Conservation (phyloP, 2,888 invertebrate genomes). For the Bombyx huttoni region DNA sequence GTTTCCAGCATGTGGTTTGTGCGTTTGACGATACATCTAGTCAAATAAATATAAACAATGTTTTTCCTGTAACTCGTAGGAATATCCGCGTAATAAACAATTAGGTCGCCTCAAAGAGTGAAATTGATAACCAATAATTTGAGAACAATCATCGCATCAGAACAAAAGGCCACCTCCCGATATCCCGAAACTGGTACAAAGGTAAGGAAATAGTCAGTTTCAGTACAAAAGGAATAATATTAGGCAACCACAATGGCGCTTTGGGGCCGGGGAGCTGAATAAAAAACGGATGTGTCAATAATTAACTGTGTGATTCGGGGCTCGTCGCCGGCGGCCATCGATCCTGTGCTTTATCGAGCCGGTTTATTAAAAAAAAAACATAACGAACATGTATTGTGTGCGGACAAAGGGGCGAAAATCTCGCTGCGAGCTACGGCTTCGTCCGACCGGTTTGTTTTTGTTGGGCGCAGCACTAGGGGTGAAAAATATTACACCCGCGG, state of each 20-base stretch:
- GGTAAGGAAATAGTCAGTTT: conserved; percentile 58
- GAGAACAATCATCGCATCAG: conserved; percentile 24
- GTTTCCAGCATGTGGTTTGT: too few species aligned
- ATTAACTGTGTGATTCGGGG: conserved; percentile 64
- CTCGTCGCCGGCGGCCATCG: conserved; percentile 56
- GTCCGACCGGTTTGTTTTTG: conserved; percentile 40
- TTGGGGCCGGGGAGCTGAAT: conserved; percentile 27
- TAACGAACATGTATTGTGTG: conserved; percentile 43
- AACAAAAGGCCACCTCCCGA: conserved; percentile 28
- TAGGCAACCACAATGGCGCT: conserved; percentile 44
- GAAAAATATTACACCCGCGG: conserved; percentile 69
- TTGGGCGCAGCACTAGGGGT: conserved; percentile 39
- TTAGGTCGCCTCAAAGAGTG: neutral
- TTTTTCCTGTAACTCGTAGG: neutral
- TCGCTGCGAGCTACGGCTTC: conserved; percentile 27
- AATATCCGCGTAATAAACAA: neutral
- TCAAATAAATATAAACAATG: too few species aligned
- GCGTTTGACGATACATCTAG: too few species aligned
- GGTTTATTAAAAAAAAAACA: conserved; percentile 42
- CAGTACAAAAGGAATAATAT: conserved; percentile 46
- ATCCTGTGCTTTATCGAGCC: conserved; percentile 32
- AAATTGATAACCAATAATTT: conserved; percentile 13
- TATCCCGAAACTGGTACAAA: conserved; percentile 36
- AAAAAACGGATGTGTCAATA: conserved; percentile 71
- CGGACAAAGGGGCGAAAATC: conserved; percentile 45